These are phyloP conservation scores for Cataglyphis cursor DNA, from an alignment of 2,888 invertebrate genomes.

Conservation along the genomic window DNA sequence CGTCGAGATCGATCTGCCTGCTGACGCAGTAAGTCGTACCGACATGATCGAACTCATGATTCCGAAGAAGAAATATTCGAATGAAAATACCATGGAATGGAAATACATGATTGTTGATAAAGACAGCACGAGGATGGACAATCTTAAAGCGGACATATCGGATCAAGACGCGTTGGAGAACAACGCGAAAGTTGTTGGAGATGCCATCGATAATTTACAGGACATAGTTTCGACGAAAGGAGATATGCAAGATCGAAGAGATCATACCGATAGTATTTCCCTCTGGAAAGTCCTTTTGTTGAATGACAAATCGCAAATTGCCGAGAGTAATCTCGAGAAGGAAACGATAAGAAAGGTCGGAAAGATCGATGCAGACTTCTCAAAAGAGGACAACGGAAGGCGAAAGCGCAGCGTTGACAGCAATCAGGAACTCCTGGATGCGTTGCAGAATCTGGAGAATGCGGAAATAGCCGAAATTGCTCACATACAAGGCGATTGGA, in stretches of 20 bases:
- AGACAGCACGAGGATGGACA: conserved; percentile 28
- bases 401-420: conserved; percentile 70
- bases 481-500: conserved; percentile 89
- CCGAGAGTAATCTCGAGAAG: conserved; percentile 51
- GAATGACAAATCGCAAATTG: conserved; percentile 8
- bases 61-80: conserved; percentile 50
- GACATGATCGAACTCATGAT: conserved; percentile 74
- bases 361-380: background rate
- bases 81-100: conserved; percentile 56
- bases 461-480: conserved; percentile 82
- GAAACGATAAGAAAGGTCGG: conserved; percentile 21
- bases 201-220: conserved; percentile 30
- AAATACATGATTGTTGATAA: conserved; percentile 53
- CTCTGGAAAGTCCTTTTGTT: background rate
- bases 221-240: background rate
- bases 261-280: conserved; percentile 39
- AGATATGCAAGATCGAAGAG: background rate
- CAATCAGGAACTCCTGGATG: conserved; percentile 80
- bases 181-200: conserved; percentile 39
- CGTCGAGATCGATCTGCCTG: conserved; percentile 82
- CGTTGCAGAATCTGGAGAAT: conserved; percentile 83
- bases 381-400: conserved; percentile 62
- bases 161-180: background rate
- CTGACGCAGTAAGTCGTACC: conserved; percentile 61
- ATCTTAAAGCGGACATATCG: background rate